Evolutionary conservation across 1,140 invertebrate species (phyloP).

Genomic region (Thaumatotibia leucotreta): DNA sequence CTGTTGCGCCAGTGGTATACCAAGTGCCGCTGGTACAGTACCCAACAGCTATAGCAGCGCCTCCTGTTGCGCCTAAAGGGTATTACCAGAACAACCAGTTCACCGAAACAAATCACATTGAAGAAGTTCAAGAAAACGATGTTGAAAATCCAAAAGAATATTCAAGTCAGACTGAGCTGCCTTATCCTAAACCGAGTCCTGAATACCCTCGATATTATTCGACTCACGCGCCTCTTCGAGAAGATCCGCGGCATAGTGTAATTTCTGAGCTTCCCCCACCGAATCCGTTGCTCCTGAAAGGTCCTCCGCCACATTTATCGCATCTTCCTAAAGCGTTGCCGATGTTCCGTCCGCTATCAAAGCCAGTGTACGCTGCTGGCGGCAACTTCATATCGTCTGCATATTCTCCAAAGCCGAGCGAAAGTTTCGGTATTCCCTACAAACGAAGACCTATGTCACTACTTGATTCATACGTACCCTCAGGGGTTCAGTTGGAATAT

Average conservation of each 20-base stretch:
- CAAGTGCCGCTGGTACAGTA: conserved; percentile 53
- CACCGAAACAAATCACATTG: conserved; percentile 40
- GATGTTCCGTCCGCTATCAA: conserved; percentile 47
- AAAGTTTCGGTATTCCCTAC: conserved; percentile 36
- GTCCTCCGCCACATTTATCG: conserved; percentile 50
- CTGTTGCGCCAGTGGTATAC: conserved; percentile 48
- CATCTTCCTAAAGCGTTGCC: conserved; percentile 61
- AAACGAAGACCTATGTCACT: conserved; percentile 63
- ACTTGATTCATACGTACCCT: conserved; percentile 72
- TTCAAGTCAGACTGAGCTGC: conserved; percentile 39
- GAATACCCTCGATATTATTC: conserved; percentile 57
- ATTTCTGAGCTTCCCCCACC: conserved; percentile 53
- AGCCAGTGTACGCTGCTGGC: conserved; percentile 40
- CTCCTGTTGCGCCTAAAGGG: conserved; percentile 31
- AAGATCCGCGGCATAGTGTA: conserved; percentile 39
- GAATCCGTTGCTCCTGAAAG: conserved; percentile 50
- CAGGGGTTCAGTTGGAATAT: conserved; percentile 67
- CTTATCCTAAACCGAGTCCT: conserved; percentile 31
- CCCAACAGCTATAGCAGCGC: conserved; percentile 38
- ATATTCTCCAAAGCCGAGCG: conserved; percentile 38
- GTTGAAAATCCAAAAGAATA: conserved; percentile 42
- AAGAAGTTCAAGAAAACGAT: conserved; percentile 42
- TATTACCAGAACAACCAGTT: conserved; percentile 48
- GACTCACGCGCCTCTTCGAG: conserved; percentile 43
- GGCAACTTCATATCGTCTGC: conserved; percentile 30